A percentile compares a stretch with the other conserved stretches of the same genome.
Evolutionary conservation across 2,888 invertebrate genomes (phyloP).

Genomic region (Sceliomorpha sp.): DNA sequence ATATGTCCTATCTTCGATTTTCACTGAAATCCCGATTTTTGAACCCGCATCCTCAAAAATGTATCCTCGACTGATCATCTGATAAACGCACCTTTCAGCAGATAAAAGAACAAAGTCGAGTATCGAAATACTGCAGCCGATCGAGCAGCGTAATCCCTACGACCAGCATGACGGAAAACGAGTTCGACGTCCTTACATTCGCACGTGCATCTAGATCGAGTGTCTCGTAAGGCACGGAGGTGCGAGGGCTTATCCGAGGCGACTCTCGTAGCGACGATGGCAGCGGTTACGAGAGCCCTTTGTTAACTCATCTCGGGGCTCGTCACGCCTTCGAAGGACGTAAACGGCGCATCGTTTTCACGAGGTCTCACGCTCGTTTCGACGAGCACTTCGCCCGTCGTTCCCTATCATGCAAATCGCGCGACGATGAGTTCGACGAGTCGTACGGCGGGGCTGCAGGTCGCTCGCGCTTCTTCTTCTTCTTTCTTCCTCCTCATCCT

Average conservation of each 20-base stretch:
- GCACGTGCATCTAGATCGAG: conserved; percentile 51
- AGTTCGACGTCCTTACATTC: conserved; percentile 46
- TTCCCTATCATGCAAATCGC: conserved; percentile 57
- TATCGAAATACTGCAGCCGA: no score
- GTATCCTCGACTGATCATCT: no score
- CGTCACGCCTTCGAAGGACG: conserved; percentile 64
- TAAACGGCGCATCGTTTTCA: conserved; percentile 61
- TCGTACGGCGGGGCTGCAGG: conserved; percentile 33
- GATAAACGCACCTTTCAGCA: no score
- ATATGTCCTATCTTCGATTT: no score
- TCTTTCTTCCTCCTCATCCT: conserved; percentile 2
- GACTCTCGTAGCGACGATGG: conserved; percentile 42
- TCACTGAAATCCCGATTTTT: no score
- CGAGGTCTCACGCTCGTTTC: conserved; percentile 47
- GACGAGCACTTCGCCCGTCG: conserved; percentile 20
- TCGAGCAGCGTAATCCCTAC: conserved; percentile 36
- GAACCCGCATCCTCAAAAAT: no score
- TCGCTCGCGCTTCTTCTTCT: no score
- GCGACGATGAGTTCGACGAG: conserved; percentile 59
- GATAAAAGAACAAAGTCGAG: no score
- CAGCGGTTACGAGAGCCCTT: conserved; percentile 57
- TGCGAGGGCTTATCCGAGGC: conserved; percentile 27
- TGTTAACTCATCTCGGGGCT: conserved; percentile 63
- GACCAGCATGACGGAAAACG: conserved; percentile 38
- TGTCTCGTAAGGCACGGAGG: conserved; percentile 30